Evolutionary conservation across 2,888 invertebrate genomes (phyloP).

Genomic region (Willowsia nigromaculata): DNA sequence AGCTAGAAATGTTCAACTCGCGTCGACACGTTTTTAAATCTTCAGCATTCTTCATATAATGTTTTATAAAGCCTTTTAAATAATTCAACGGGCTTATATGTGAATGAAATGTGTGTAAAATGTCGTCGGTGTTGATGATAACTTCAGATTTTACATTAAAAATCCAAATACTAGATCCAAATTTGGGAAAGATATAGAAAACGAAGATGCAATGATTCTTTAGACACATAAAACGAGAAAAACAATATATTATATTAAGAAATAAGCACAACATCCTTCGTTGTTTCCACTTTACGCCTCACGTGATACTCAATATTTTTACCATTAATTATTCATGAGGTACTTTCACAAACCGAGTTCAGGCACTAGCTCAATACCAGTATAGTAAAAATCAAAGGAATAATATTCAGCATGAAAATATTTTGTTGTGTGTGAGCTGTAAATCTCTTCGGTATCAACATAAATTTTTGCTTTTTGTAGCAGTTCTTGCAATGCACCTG

Average conservation of each 20-base stretch:
- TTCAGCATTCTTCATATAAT: neutral
- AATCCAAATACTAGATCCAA: constrained; percentile 9
- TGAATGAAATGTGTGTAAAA: neutral
- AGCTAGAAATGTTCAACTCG: neutral
- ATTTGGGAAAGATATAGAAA: constrained; percentile 25
- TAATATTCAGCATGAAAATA: too few relatives aligned
- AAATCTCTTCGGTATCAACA: neutral
- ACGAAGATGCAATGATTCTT: constrained; percentile 1
- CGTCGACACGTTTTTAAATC: neutral
- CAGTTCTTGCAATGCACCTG: neutral
- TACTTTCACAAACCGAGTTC: neutral
- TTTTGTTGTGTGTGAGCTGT: too few relatives aligned
- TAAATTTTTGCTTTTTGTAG: neutral
- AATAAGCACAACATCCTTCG: neutral
- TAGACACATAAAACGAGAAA: neutral
- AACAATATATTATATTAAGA: constrained; percentile 20
- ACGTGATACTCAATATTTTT: neutral
- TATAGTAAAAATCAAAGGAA: too few relatives aligned
- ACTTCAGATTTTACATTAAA: neutral
- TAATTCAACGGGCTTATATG: constrained; percentile 9
- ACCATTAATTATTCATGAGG: constrained; percentile 37
- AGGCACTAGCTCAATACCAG: too few relatives aligned
- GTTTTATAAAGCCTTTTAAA: constrained; percentile 16
- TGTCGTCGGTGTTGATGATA: neutral
- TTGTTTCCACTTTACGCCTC: neutral